Conservation (phyloP, 2,888 invertebrate species). For the Adelphocoris suturalis region DNA sequence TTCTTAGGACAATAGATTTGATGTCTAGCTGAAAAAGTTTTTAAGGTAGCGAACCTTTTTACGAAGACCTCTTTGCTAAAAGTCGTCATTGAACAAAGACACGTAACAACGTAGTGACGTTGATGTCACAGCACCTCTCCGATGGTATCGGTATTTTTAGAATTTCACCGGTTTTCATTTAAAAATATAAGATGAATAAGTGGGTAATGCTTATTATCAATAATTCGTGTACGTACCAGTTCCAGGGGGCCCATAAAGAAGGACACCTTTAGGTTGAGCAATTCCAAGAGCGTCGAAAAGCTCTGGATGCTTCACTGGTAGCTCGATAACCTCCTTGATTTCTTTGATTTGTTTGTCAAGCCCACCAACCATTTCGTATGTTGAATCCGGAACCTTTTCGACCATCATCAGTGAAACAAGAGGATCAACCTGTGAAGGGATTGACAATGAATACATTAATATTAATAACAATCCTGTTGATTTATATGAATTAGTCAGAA, state of each 20-base stretch:
- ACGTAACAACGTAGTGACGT: too few species aligned
- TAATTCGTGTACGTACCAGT: slow-evolving; percentile 79
- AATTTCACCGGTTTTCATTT: too few species aligned
- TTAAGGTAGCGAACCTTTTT: too few species aligned
- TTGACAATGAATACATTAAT: background rate
- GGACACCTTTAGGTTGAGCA: slow-evolving; percentile 98
- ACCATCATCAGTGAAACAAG: slow-evolving; percentile 99
- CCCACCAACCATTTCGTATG: slow-evolving; percentile 99
- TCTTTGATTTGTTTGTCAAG: slow-evolving; percentile 99
- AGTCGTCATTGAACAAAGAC: too few species aligned
- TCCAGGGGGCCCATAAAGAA: slow-evolving; percentile 98
- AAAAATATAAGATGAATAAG: too few species aligned
- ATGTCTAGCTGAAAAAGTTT: too few species aligned
- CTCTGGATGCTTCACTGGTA: slow-evolving; percentile 99
- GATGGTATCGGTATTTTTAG: too few species aligned
- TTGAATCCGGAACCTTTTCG: slow-evolving; percentile 99
- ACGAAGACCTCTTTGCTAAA: too few species aligned
- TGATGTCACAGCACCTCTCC: too few species aligned
- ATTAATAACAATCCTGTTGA: background rate
- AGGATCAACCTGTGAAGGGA: slow-evolving; percentile 89
- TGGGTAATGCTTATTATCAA: too few species aligned
- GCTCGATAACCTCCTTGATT: slow-evolving; percentile 99
- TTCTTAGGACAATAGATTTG: too few species aligned
- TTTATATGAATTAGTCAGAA: too few species aligned
- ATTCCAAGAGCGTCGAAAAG: slow-evolving; percentile 99